Evolutionary conservation across 53 echinoderm and acorn worm species (phyloP), one percentile per base, ranked within the genome.

Genomic region (Holothuria leucospilota): DNA sequence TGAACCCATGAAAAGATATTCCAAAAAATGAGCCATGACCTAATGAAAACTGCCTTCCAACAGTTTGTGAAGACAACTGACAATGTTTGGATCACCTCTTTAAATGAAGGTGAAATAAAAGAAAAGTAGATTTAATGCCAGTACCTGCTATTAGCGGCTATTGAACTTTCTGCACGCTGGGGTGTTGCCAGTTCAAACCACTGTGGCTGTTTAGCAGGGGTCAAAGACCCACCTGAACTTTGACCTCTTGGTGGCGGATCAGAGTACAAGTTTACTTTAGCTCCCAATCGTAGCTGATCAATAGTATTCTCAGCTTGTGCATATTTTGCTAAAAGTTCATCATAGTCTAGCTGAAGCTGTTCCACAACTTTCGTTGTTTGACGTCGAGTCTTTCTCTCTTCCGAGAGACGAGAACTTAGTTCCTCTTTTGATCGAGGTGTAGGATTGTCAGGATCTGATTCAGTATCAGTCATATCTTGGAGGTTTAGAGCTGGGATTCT

Each of bases 261-360:
- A 34, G 81, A 92, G 23, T 87, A 72, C 46, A 96, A 77, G 72
- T 91, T 92, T 30, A 97, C 95, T 87, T 89, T 90, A 24, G 98
- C 98, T 10, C 98, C 98, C 14, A 97, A 79, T 29, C 93, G 89
- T 69, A 97, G 42, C 68, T 91, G 91, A 78, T 97, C 98, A 70
- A 97, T 97, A 6, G 98, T 95, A 66, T 93, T 95, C 85, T 95
- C 95, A 13, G 98, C 98, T 42, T 82, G 93, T 0, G 98, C 98
- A 59, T 93, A 90, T 60, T 97, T 97, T 53, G 91, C 91, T 15
- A 97, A 82, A 46, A 97, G 77, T 29, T 93, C 97, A 63, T 95
- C 98, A 63, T 97, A 95, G 49, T 95, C 93, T 46, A 78, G 79
- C 71, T 97, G 98, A 14, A 97, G 90, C 72, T 93, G 95, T 28